phyloP scores from a whole-genome alignment of 2,113 vertebrate genomes.

The Myiozetetes cayanensis region DNA sequence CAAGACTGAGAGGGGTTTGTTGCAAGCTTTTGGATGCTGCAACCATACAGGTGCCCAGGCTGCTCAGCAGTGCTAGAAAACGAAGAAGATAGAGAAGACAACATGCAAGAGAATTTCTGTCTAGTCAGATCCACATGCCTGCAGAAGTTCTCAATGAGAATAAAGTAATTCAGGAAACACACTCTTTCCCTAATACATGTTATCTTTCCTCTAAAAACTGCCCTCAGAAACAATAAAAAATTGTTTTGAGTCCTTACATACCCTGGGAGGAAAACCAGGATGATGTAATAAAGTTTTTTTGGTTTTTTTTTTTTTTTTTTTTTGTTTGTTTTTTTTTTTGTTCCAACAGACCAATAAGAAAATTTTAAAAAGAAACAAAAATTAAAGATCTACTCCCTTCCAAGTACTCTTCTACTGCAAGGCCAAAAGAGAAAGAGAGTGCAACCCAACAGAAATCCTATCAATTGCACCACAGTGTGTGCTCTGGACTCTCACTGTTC shows the following conservation, averaged over 20 bases:
- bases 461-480: not conserved
- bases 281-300: not conserved
- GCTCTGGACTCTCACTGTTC: not conserved
- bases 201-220: not conserved
- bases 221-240: not conserved
- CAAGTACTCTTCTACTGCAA: not conserved
- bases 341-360: not conserved
- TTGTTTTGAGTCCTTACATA: not conserved
- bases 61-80: conserved; percentile 44
- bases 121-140: not conserved
- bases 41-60: conserved; percentile 63
- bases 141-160: not conserved
- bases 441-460: not conserved
- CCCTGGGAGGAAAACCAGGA: not conserved
- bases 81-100: conserved; percentile 59
- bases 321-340: too few relatives aligned
- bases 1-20: conserved; percentile 72
- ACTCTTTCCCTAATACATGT: not conserved
- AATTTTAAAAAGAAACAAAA: not conserved
- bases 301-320: too few relatives aligned
- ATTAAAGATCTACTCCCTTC: not conserved
- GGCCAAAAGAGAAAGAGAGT: not conserved
- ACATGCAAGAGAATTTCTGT: conserved; percentile 66
- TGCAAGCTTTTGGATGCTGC: conserved; percentile 52
- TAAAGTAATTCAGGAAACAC: not conserved